Evolutionary conservation across 2,888 invertebrate species (phyloP), one percentile per base, ranked within the genome.

Genomic region (Brenthis ino): DNA sequence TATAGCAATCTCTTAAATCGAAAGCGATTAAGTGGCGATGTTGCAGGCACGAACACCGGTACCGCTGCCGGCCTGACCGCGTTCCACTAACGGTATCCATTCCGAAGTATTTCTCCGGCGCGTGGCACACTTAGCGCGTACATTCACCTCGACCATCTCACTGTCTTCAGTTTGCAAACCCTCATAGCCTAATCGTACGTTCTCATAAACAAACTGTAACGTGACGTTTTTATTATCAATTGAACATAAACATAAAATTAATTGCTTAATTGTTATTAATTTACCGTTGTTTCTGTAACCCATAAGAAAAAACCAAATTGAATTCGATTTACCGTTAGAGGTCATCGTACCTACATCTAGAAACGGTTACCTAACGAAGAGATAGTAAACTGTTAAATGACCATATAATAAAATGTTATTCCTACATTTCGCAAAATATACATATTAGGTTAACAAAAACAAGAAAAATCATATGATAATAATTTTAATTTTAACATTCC

Each of bases 51-150:
- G 83, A 81, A 79, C 85, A 82, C 82, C 81, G 82, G 82, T 86
- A 86, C 85, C 83, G 86, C 82, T 86, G 89, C 84, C 79, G 83
- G 87, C 87, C 86, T 92, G 91, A 91, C 92, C 92, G 92, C 91
- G 91, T 89, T 91, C 89, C 89, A 85, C 83, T 93, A 93, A 93
- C 92, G 92, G 92, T 93, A 91, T 83, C 85, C 86, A 86, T 84
- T 87, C 86, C 87, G 89, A 89, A 91, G 91, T 88, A 86, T 91
- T 91, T 91, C 91, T 90, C 87, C 83, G 86, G 84, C 88, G 84
- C 85, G 87, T 90, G 93, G 89, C 92, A 92, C 91, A 92, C 91
- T 91, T 92, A 79, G 86, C 86, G 89, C 88, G 93, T 91, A 84
- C 93, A 85, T 93, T 93, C 93, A 93, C 93, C 93, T 92, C 87